Evolutionary conservation across 2,113 vertebrate species (phyloP).

Genomic region (Apodemus speciosus): DNA sequence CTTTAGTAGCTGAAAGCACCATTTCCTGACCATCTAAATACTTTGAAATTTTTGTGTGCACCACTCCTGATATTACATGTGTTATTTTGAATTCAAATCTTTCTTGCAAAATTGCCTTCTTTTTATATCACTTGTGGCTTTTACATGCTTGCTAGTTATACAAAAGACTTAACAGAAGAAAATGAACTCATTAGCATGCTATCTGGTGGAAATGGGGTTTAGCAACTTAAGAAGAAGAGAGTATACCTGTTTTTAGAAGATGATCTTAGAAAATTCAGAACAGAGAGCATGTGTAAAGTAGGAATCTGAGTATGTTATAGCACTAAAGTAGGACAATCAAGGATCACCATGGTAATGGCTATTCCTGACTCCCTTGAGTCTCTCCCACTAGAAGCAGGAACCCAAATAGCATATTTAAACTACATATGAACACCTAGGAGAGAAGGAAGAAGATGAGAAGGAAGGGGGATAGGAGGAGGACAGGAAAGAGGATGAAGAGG

Average conservation of each 20-base stretch:
- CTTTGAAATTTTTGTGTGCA: neutral
- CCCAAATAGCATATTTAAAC: neutral
- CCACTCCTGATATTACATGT: neutral
- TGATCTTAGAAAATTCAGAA: neutral
- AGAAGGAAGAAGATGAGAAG: neutral
- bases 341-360: neutral
- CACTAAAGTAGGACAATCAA: neutral
- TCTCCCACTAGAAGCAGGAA: neutral
- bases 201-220: neutral
- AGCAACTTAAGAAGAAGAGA: neutral
- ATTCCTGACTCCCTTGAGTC: neutral
- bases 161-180: neutral
- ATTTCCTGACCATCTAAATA: neutral
- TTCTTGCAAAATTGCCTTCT: neutral
- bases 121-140: neutral
- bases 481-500: neutral
- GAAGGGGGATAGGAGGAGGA: neutral
- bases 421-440: neutral
- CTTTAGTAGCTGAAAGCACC: neutral
- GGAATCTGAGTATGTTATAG: neutral
- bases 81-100: neutral
- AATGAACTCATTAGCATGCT: neutral
- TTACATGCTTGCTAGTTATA: neutral
- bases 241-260: neutral
- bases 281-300: neutral